Evolutionary conservation across 2,797 vertebrate species (phyloP).

Genomic region (Melanotaenia pygmaea): DNA sequence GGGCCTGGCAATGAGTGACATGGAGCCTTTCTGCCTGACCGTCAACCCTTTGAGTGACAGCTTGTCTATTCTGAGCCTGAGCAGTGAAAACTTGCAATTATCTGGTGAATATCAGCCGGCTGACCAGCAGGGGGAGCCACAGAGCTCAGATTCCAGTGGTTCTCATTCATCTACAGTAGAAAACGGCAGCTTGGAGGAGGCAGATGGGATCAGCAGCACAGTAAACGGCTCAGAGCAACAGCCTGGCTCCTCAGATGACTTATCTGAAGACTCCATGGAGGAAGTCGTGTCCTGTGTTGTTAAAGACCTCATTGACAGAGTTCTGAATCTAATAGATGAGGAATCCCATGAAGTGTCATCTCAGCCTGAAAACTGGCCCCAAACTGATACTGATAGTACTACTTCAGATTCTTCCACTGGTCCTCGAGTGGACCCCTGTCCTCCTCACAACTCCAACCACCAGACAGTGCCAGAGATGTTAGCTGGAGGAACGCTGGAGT

Average conservation of each 20-base stretch:
- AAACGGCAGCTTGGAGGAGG: conserved; percentile 92
- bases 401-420: conserved; percentile 77
- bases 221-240: conserved; percentile 66
- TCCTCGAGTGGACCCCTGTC: conserved; percentile 62
- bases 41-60: conserved; percentile 97
- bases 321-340: conserved; percentile 83
- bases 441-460: conserved; percentile 64
- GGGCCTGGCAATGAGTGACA: conserved; percentile 87
- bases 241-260: conserved; percentile 50
- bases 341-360: conserved; percentile 67
- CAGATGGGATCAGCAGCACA: conserved; percentile 77
- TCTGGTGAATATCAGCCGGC: conserved; percentile 89
- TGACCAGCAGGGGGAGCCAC: conserved; percentile 90
- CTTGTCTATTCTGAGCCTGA: conserved; percentile 94
- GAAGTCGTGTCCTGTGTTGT: conserved; percentile 88
- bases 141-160: conserved; percentile 91
- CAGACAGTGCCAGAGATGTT: conserved; percentile 84
- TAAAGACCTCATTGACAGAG: conserved; percentile 89
- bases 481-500: conserved; percentile 85
- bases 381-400: conserved; percentile 83
- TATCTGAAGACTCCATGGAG: conserved; percentile 83
- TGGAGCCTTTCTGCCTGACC: conserved; percentile 96
- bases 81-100: conserved; percentile 95
- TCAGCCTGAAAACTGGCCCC: conserved; percentile 79
- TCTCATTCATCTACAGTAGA: conserved; percentile 91